phyloP scores from a whole-genome alignment of 2,888 invertebrate genomes.

The Hypomecis atomaria region DNA sequence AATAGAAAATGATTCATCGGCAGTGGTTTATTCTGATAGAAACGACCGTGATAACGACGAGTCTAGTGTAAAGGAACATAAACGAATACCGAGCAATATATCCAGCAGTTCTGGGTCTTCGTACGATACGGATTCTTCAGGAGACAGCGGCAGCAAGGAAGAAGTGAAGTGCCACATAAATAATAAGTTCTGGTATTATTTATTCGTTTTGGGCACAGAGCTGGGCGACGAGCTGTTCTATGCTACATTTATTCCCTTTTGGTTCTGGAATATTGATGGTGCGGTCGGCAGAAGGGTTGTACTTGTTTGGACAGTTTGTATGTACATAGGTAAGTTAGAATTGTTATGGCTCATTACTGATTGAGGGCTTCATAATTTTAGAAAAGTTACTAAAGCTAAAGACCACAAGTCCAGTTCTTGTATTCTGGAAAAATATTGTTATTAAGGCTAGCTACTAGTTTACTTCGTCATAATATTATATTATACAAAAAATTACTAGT shows the following conservation, averaged over 20 bases:
- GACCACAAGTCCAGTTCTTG: too few relatives aligned
- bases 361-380: too few relatives aligned
- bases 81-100: constrained; percentile 71
- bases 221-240: constrained; percentile 97
- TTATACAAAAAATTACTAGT: too few relatives aligned
- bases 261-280: constrained; percentile 97
- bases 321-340: constrained; percentile 89
- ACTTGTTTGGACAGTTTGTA: constrained; percentile 91
- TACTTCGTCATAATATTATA: too few relatives aligned
- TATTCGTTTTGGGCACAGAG: constrained; percentile 93
- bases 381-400: too few relatives aligned
- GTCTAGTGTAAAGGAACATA: constrained; percentile 63
- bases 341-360: too few relatives aligned
- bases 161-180: constrained; percentile 82
- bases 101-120: constrained; percentile 73
- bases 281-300: constrained; percentile 93
- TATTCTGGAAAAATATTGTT: too few relatives aligned
- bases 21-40: constrained; percentile 64
- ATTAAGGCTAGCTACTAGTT: too few relatives aligned
- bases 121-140: constrained; percentile 70
- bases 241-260: constrained; percentile 95
- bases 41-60: constrained; percentile 54
- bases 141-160: constrained; percentile 63
- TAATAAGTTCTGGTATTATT: constrained; percentile 92
- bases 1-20: constrained; percentile 56